Base-by-base conservation (phyloP, 2,888 invertebrate genomes). In the Xylophagus ater region DNA sequence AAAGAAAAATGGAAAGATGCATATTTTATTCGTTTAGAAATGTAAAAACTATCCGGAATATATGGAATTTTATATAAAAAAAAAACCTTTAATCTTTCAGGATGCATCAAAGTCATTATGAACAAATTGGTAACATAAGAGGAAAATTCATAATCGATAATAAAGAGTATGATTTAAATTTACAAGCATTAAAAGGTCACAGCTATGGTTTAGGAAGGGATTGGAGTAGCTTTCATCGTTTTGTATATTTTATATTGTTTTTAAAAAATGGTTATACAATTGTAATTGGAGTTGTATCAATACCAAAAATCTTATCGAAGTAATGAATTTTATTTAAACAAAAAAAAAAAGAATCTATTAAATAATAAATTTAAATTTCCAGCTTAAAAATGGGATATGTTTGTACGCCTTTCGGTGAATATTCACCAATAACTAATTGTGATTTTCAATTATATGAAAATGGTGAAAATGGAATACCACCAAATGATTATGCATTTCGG, bases 41-140 rank as follows among this genome's bases (percentile, higher is more conserved):
- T 65, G 78, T 85, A 54, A 68, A 60, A 41, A 49, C 48, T 29
- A 53, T 58, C 19, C 39, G 60, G 9, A 55, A 53, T 17, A 54
- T 50, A 17, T n/a, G n/a, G n/a, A n/a, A n/a, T n/a, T n/a, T n/a
- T n/a, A n/a, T n/a, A n/a, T n/a, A n/a, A n/a, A n/a, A n/a, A n/a
- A n/a, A n/a, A n/a, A n/a, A n/a, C n/a, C n/a, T n/a, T n/a, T n/a
- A n/a, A n/a, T n/a, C n/a, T n/a, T n/a, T n/a, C n/a, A n/a, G n/a
- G n/a, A n/a, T n/a, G n/a, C n/a, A n/a, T n/a, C 85, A 88, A 54
- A 78, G 77, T 0, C 87, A 87, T 54, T 86, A 88, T 58, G 87
- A 88, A 53, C 86, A 88, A 62, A 80, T 79, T 61, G 85, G 86
- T 0, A 59, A 60, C 4, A 54, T 83, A 37, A 66, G 65, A 19